phyloP scores from a whole-genome alignment of 2,797 vertebrate genomes.

The Channallabes apus region DNA sequence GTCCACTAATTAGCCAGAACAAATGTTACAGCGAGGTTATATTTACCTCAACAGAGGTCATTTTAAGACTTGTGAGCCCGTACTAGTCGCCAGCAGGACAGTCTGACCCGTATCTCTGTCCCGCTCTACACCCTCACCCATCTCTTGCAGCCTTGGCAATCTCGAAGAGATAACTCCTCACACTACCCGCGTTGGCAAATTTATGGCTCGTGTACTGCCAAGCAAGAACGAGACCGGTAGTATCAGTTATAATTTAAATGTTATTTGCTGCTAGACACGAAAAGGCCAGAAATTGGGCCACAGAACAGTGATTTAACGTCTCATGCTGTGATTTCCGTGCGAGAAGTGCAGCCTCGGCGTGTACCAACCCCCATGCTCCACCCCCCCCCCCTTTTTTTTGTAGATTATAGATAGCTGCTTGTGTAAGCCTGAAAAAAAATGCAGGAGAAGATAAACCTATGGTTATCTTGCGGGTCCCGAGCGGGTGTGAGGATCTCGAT shows the following conservation, averaged over 20 bases:
- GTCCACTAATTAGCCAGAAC: slow-evolving; percentile 45
- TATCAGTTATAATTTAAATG: slow-evolving; percentile 53
- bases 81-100: slow-evolving; percentile 25
- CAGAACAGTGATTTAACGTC: slow-evolving; percentile 49
- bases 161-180: slow-evolving; percentile 43
- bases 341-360: slow-evolving; percentile 1
- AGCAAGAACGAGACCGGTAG: slow-evolving; percentile 40
- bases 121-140: neutral
- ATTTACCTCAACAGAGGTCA: slow-evolving; percentile 46
- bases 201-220: slow-evolving; percentile 41
- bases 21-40: slow-evolving; percentile 49
- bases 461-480: slow-evolving; percentile 15
- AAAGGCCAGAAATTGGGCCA: slow-evolving; percentile 34
- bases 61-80: neutral
- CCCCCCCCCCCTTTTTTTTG: neutral
- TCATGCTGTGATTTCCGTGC: slow-evolving; percentile 31
- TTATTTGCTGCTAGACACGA: slow-evolving; percentile 45
- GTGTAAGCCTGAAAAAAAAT: neutral
- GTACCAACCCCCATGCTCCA: neutral
- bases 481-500: neutral
- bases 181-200: slow-evolving; percentile 46
- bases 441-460: slow-evolving; percentile 17
- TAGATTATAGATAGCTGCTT: slow-evolving; percentile 21
- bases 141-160: slow-evolving; percentile 1
- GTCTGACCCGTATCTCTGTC: slow-evolving; percentile 12